Evolutionary conservation across 2,888 invertebrate genomes (phyloP).

Genomic region (Phyto melanocephala): DNA sequence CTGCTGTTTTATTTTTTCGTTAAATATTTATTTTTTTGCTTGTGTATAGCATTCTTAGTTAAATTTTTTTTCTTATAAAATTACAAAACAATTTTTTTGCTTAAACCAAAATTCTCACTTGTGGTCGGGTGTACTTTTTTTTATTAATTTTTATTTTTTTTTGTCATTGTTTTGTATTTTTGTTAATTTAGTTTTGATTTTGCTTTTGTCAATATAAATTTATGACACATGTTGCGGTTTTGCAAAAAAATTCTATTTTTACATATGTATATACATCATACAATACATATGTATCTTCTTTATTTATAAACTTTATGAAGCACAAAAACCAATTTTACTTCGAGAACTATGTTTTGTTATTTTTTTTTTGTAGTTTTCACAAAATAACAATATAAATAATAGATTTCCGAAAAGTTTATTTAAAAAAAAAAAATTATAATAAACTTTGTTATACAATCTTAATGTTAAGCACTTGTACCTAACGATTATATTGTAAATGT

Average conservation of each 20-base stretch:
- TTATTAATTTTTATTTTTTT: neutral
- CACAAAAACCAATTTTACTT: too few relatives aligned
- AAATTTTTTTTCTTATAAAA: neutral
- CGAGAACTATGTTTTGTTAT: too few relatives aligned
- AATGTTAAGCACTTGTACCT: too few relatives aligned
- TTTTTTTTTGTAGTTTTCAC: too few relatives aligned
- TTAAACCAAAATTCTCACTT: neutral
- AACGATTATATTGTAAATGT: too few relatives aligned
- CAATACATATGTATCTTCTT: too few relatives aligned
- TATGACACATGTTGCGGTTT: conserved; percentile 18
- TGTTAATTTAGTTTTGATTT: neutral
- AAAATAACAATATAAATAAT: too few relatives aligned
- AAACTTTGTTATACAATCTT: too few relatives aligned
- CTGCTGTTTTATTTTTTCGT: neutral
- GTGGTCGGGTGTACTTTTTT: neutral
- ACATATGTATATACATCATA: too few relatives aligned
- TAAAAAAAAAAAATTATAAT: too few relatives aligned
- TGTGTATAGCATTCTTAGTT: neutral
- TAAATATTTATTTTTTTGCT: neutral
- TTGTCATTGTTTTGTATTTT: conserved; percentile 3
- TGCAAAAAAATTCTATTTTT: neutral
- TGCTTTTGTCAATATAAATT: neutral
- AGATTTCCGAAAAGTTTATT: too few relatives aligned
- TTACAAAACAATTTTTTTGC: neutral
- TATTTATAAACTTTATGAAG: too few relatives aligned